Conservation (phyloP, 2,113 vertebrate genomes). For the Pollachius pollachius region DNA sequence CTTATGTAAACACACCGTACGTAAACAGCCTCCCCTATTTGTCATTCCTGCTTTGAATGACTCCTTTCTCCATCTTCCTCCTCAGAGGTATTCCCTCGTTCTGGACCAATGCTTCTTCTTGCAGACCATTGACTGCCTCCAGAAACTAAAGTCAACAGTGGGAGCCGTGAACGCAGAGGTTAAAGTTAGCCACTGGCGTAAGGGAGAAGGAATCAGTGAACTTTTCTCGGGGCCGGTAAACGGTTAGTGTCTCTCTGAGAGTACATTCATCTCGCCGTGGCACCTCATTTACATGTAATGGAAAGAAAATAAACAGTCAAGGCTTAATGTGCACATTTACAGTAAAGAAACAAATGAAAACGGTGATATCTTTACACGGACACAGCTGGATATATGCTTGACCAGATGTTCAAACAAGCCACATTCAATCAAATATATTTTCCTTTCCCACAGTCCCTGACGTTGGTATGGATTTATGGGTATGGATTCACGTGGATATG, state of each 20-base stretch:
- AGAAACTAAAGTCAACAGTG: slow-evolving; percentile 75
- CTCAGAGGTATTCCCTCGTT: slow-evolving; percentile 79
- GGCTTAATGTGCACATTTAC: slow-evolving; percentile 66
- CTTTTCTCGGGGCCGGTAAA: slow-evolving; percentile 63
- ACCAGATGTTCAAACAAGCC: too few relatives aligned
- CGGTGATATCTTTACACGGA: slow-evolving; percentile 42
- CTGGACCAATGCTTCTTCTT: slow-evolving; percentile 77
- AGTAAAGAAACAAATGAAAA: slow-evolving; percentile 56
- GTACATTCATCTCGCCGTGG: slow-evolving; percentile 61
- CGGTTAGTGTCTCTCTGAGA: slow-evolving; percentile 67
- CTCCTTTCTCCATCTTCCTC: slow-evolving; percentile 74
- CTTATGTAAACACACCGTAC: slow-evolving; percentile 73
- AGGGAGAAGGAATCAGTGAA: slow-evolving; percentile 62
- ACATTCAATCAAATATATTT: too few relatives aligned
- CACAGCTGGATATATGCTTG: background rate
- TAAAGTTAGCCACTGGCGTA: slow-evolving; percentile 73
- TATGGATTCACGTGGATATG: too few relatives aligned
- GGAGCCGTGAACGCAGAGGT: slow-evolving; percentile 68
- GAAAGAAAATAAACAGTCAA: slow-evolving; percentile 68
- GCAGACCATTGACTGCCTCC: slow-evolving; percentile 78
- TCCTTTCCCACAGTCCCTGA: too few relatives aligned
- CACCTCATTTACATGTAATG: slow-evolving; percentile 75
- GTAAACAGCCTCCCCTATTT: slow-evolving; percentile 77
- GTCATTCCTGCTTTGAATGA: slow-evolving; percentile 78
- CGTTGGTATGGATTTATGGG: too few relatives aligned